Base-by-base conservation (phyloP, 2,888 invertebrate genomes). In the Agapetus fuscipes region DNA sequence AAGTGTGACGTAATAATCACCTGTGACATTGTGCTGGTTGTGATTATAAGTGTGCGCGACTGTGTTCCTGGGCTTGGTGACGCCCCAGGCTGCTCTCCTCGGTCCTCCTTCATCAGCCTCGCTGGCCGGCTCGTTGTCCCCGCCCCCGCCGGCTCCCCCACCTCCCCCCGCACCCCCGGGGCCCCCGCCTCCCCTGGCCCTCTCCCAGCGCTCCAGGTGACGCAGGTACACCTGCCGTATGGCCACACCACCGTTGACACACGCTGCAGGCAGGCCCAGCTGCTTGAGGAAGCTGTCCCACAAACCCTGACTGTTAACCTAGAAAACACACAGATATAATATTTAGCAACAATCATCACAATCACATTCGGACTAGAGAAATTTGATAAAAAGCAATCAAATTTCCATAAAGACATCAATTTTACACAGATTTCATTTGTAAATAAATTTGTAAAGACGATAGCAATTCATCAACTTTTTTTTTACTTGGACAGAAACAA, bases 221-320 rank as follows among this genome's bases (percentile, higher is more conserved):
- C 87, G 76, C 48, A 84, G 73, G 59, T 89, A 89, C 49, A 88
- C 78, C 57, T 83, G 80, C 58, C 89, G 89, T 48, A 91, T 71
- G 40, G 83, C 87, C 42, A 88, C 80, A 48, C 83, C 79, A 37
- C 88, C 89, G 71, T 95, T 95, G 38, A 91, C 80, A 62, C 95
- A 93, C 43, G 82, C 82, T 53, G 77, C 76, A 14, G 90, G 87
- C 43, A 95, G 61, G 45, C 78, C 73, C 53, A 89, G 72, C 46
- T 83, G 76, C 44, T 83, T 74, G 55, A 85, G 68, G 49, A 94
- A 75, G 46, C 83, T 76, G 50, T 85, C 81, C 95, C 94, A 95
- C 48, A 83, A 81, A 56, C 89, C 88, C 54, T 83, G 80, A 53
- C 82, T 79, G 61, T 90, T 93, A 31, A 90, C 86, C 89, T 90